phyloP scores from a whole-genome alignment of 1,140 invertebrate species.

The Neotoxoptera formosana region DNA sequence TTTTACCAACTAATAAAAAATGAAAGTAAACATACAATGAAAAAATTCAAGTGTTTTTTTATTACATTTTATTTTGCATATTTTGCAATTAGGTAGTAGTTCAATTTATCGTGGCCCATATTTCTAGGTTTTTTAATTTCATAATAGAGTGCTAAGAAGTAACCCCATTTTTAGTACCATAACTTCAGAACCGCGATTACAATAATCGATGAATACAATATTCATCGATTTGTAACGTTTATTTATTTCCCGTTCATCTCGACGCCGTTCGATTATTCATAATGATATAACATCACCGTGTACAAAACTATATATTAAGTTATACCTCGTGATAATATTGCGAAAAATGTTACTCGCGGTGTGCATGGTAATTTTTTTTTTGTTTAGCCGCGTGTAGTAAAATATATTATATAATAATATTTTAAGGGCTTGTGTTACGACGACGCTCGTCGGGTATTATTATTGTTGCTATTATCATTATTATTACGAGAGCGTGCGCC shows the following conservation, averaged over 20 bases:
- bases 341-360: background rate
- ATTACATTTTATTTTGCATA: background rate
- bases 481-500: background rate
- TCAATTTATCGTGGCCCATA: background rate
- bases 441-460: background rate
- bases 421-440: background rate
- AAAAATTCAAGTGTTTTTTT: background rate
- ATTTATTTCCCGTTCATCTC: background rate
- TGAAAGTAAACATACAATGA: background rate
- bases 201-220: too few species aligned
- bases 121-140: background rate
- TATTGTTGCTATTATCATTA: background rate
- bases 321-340: background rate
- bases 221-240: background rate
- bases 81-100: background rate
- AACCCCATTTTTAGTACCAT: background rate
- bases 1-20: background rate
- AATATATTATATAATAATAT: background rate
- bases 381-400: background rate
- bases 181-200: background rate
- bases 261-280: background rate
- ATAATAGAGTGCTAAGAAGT: background rate
- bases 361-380: background rate
- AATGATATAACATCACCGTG: too few species aligned
- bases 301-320: background rate